Evolutionary conservation across 2,888 invertebrate genomes (phyloP), one percentile per base, ranked within the genome.

Genomic region (Azorinus chamasolen): DNA sequence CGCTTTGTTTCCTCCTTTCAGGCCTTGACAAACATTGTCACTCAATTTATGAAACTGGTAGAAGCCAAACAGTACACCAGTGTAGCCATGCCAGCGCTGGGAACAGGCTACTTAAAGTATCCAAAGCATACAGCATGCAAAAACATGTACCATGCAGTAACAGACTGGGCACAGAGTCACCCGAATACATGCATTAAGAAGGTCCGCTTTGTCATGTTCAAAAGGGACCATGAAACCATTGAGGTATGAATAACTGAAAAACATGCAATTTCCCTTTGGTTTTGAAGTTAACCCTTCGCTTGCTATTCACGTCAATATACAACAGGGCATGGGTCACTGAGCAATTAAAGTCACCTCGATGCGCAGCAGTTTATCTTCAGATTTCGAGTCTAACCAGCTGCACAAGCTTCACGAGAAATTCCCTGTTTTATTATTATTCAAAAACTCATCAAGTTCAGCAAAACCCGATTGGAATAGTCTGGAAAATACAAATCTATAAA

Each of bases 51-150:
- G 22, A 16, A 25, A 18, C 32, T 57, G 16, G 72, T 69, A 14
- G 50, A 72, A 2, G 5, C 32, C 16, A 59, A 72, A 41, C 27
- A 61, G 3, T 54, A 32, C 16, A 54, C 45, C 32, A 70, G 73
- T 3, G n/a, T 80, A n/a, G 80, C 80, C 10, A 63, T 73, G 18
- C 76, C 76, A n/a, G 80, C 80, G 0, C 54, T 80, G 24, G 80
- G 80, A 32, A 70, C 70, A 18, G 80, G 80, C 1, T 66, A 64
- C 46, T 55, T 80, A 20, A 69, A 66, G 14, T 80, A 80, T 37
- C 73, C 73, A 16, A 53, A 48, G 18, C 27, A 54, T 3, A 32
- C 58, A 12, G 76, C 62, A 25, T 64, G 70, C 45, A 20, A 51
- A n/a, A 39, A 39, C 10, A 76, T 80, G 80, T 73, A 63, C 41